These are phyloP conservation scores for Cryptotermes secundus DNA, from an alignment of 1,140 invertebrate genomes.

Conservation along the genomic window DNA sequence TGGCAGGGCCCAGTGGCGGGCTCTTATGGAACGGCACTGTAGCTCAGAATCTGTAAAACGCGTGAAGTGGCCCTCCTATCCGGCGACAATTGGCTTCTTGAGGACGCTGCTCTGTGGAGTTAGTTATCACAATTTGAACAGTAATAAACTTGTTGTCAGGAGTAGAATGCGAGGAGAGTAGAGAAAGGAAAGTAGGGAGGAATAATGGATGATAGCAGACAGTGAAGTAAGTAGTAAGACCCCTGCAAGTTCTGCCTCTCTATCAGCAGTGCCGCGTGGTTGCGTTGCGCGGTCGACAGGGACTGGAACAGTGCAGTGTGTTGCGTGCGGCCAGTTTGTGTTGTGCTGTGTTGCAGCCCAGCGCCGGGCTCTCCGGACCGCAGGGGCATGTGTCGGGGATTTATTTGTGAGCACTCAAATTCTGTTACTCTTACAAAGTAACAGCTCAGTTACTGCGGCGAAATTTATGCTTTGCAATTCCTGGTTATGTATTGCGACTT, in stretches of 20 bases:
- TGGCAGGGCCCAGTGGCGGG: too few relatives aligned
- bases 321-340: background rate
- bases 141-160: too few relatives aligned
- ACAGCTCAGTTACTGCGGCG: too few relatives aligned
- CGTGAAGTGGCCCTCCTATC: background rate
- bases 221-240: background rate
- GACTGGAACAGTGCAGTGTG: background rate
- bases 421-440: too few relatives aligned
- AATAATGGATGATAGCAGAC: background rate
- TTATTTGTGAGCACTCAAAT: background rate
- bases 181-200: background rate
- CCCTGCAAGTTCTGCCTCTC: background rate
- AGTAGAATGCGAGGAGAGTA: background rate
- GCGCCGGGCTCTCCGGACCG: background rate
- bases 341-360: background rate
- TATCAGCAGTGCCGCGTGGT: background rate
- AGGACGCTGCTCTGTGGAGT: too few relatives aligned
- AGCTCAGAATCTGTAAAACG: background rate
- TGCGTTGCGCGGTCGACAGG: conserved; percentile 7
- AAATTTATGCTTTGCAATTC: too few relatives aligned
- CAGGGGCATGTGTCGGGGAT: background rate
- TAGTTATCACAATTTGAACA: too few relatives aligned
- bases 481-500: background rate
- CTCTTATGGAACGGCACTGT: too few relatives aligned
- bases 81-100: too few relatives aligned